Percentiles rank a stretch among this genome's conserved stretches.
These are phyloP conservation scores for Trematomus bernacchii DNA, from an alignment of 2,797 vertebrate species.

Conservation along the genomic window DNA sequence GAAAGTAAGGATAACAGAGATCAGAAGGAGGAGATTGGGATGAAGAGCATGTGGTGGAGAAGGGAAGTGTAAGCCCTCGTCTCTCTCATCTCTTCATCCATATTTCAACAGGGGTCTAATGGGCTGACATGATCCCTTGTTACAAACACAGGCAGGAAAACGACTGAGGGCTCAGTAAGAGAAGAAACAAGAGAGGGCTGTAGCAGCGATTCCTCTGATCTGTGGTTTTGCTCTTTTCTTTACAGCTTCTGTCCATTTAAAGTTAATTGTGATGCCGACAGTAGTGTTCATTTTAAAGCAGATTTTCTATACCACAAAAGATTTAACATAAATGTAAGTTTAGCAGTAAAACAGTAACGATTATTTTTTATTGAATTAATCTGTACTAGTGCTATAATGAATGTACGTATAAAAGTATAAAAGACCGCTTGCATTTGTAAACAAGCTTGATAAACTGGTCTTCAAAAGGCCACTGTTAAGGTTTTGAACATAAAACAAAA, in stretches of 20 bases:
- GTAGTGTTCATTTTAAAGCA: not conserved
- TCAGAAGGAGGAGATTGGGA: slow-evolving; percentile 58
- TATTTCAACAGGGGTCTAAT: slow-evolving; percentile 78
- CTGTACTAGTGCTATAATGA: not conserved
- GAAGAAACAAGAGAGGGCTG: slow-evolving; percentile 18
- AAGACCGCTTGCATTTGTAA: slow-evolving; percentile 6
- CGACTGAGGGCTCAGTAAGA: slow-evolving; percentile 13
- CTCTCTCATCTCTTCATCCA: slow-evolving; percentile 76
- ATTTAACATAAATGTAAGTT: not conserved
- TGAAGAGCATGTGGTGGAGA: slow-evolving; percentile 57
- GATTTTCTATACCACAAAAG: not conserved
- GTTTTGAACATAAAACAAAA: too few relatives aligned
- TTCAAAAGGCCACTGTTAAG: too few relatives aligned
- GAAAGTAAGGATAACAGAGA: slow-evolving; percentile 49
- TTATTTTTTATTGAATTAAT: not conserved
- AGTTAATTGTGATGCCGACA: not conserved
- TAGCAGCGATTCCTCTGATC: slow-evolving; percentile 11
- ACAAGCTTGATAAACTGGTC: slow-evolving; percentile 23
- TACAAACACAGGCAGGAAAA: slow-evolving; percentile 53
- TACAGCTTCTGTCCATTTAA: not conserved
- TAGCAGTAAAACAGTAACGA: not conserved
- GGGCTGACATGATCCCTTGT: slow-evolving; percentile 70
- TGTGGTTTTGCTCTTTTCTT: slow-evolving; percentile 5
- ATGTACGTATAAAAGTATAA: not conserved
- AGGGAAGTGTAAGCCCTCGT: slow-evolving; percentile 51